phyloP scores from a whole-genome alignment of 2,797 vertebrate genomes.

The Hirundo rustica region DNA sequence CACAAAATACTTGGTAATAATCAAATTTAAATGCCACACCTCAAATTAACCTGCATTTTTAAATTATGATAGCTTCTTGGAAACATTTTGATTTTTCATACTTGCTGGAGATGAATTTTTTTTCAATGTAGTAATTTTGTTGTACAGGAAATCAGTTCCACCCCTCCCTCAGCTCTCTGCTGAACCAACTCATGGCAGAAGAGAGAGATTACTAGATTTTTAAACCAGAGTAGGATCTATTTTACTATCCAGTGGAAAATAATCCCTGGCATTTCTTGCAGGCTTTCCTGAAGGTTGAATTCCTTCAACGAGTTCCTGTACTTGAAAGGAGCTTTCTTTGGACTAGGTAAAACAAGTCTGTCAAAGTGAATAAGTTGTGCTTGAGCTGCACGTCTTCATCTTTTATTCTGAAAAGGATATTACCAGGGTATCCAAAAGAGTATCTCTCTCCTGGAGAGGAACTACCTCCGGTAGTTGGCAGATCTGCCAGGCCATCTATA shows the following conservation, averaged over 20 bases:
- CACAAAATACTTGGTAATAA: not conserved
- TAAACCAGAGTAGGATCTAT: not conserved
- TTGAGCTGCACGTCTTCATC: not conserved
- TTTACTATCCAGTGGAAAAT: not conserved
- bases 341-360: not conserved
- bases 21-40: not conserved
- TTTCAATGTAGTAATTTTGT: not conserved
- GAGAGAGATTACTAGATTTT: not conserved
- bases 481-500: not conserved
- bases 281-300: not conserved
- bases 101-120: not conserved
- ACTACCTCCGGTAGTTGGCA: not conserved
- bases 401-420: not conserved
- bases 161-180: not conserved
- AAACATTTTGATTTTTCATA: not conserved
- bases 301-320: not conserved
- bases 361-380: not conserved
- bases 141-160: not conserved
- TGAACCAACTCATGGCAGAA: not conserved
- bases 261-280: not conserved
- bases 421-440: not conserved
- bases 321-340: not conserved
- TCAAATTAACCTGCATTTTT: not conserved
- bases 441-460: not conserved
- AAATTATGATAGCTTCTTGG: not conserved